A percentile compares a stretch with the other conserved stretches of the same genome.
Conservation (phyloP, 2,888 invertebrate species). For the Phania funesta region DNA sequence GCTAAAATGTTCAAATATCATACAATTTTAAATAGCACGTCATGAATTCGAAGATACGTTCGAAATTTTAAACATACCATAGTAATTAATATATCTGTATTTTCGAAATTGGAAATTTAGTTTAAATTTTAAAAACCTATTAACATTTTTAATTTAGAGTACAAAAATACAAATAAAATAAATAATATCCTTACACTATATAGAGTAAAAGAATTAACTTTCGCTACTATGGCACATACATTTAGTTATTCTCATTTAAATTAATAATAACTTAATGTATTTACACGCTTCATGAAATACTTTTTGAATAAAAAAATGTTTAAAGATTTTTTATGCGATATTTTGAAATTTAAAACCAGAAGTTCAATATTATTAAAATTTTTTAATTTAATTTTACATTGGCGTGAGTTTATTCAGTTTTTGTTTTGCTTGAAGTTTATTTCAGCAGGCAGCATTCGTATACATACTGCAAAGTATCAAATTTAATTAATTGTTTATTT, state of each 20-base stretch:
- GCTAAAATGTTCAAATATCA: too few relatives aligned
- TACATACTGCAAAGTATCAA: constrained; percentile 30
- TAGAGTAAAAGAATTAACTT: too few relatives aligned
- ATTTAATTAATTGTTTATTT: constrained; percentile 29
- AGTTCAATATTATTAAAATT: constrained; percentile 38
- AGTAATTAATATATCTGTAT: too few relatives aligned
- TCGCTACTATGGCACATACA: too few relatives aligned
- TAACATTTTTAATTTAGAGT: too few relatives aligned
- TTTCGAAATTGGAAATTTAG: too few relatives aligned
- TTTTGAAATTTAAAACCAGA: neutral
- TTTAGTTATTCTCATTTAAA: neutral
- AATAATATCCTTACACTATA: too few relatives aligned
- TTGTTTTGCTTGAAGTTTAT: constrained; percentile 3
- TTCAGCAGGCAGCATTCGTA: constrained; percentile 23
- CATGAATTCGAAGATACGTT: too few relatives aligned
- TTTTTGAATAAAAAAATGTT: neutral
- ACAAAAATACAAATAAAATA: too few relatives aligned
- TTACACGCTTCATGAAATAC: neutral
- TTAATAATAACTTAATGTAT: constrained; percentile 27
- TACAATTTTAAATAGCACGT: too few relatives aligned
- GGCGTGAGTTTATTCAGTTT: constrained; percentile 27
- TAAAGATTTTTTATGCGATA: neutral
- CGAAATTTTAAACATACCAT: too few relatives aligned
- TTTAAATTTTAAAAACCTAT: too few relatives aligned
- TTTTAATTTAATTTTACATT: constrained; percentile 51